Evolutionary conservation across 2,888 invertebrate species (phyloP).

Genomic region (Ectobius pallidus): DNA sequence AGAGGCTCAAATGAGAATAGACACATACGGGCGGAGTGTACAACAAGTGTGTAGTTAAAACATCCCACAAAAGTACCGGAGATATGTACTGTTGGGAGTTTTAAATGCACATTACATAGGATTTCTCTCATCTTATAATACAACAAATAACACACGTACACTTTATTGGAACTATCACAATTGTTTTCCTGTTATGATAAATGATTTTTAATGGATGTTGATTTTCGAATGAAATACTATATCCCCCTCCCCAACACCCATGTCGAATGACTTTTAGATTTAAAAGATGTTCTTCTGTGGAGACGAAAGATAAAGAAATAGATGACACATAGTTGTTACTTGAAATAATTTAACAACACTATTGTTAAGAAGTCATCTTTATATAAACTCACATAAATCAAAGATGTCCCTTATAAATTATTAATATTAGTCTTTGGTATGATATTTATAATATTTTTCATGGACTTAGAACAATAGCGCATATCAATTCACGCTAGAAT

Average conservation of each 20-base stretch:
- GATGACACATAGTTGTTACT: background rate
- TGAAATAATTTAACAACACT: conserved; percentile 1
- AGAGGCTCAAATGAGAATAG: conserved; percentile 11
- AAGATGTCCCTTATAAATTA: conserved; percentile 21
- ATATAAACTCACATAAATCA: background rate
- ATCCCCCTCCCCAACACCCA: conserved; percentile 2
- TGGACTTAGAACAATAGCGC: conserved; percentile 25
- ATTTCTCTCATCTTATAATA: background rate
- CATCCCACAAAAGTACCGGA: background rate
- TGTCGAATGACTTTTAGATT: background rate
- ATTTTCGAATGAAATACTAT: background rate
- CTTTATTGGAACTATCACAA: background rate
- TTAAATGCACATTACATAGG: background rate
- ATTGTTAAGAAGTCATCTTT: background rate
- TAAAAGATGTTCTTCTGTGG: background rate
- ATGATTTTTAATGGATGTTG: background rate
- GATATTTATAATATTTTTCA: conserved; percentile 15
- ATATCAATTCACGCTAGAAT: conserved; percentile 9
- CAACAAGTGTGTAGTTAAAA: background rate
- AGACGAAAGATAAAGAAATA: background rate
- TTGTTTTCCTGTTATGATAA: background rate
- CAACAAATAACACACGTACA: background rate
- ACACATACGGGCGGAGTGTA: background rate
- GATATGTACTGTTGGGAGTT: background rate
- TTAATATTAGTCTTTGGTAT: conserved; percentile 37